These are phyloP conservation scores for Prunella fulvescens DNA, from an alignment of 2,113 vertebrate species.

Conservation along the genomic window DNA sequence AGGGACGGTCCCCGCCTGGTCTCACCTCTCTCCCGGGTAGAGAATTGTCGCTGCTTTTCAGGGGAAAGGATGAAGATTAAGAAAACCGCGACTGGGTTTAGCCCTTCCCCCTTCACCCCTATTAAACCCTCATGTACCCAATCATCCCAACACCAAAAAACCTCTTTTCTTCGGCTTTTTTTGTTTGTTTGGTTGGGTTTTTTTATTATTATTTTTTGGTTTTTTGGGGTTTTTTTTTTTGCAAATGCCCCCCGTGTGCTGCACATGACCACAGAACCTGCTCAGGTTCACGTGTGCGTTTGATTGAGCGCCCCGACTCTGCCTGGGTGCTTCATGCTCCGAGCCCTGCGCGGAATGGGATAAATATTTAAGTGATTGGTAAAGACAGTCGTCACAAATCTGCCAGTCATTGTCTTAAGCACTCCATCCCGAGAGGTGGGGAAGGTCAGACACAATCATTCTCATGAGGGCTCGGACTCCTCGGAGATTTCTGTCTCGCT, in stretches of 20 bases:
- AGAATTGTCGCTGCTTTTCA: background rate
- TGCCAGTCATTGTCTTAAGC: background rate
- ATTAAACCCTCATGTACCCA: accelerated
- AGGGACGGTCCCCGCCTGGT: background rate
- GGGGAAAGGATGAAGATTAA: background rate
- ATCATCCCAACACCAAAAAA: background rate
- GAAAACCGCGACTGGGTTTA: background rate
- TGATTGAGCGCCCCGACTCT: accelerated
- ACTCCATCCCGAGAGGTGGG: background rate
- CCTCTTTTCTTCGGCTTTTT: too few relatives aligned
- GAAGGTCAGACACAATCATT: background rate
- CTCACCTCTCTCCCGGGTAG: background rate
- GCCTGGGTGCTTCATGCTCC: accelerated
- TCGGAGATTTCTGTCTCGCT: background rate
- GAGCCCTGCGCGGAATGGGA: background rate
- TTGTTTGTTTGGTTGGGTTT: too few relatives aligned
- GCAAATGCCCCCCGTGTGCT: accelerated
- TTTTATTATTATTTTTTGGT: accelerated
- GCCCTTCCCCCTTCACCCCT: accelerated
- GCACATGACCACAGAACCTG: accelerated
- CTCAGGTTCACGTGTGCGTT: accelerated
- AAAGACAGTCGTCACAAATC: background rate
- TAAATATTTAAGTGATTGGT: background rate
- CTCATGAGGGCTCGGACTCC: background rate
- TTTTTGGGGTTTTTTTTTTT: background rate